These are phyloP conservation scores for Haliclystus octoradiatus DNA, from an alignment of 30 jellyfish, hydroid and myxozoan species.

Conservation along the genomic window DNA sequence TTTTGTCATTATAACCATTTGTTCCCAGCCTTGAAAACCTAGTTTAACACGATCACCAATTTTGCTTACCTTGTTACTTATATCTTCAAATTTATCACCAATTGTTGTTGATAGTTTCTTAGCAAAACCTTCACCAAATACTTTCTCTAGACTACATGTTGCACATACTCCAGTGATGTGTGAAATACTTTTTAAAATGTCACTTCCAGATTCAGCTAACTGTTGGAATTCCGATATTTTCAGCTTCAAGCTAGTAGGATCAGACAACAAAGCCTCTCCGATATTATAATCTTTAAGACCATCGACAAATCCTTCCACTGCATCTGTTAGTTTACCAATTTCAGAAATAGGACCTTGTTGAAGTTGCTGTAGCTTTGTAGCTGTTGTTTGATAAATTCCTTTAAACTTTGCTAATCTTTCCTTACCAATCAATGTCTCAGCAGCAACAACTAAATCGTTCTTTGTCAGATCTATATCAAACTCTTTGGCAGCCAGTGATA, in stretches of 20 bases:
- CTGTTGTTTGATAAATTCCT: constrained; percentile 4
- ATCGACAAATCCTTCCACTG: constrained; percentile 57
- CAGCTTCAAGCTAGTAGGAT: constrained; percentile 57
- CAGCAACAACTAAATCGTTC: constrained; percentile 38
- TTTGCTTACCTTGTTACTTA: constrained; percentile 18
- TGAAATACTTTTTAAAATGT: constrained; percentile 22
- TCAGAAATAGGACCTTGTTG: constrained; percentile 68
- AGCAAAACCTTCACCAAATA: constrained; percentile 61
- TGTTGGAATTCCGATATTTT: constrained; percentile 77
- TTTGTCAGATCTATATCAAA: constrained; percentile 27
- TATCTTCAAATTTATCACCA: constrained; percentile 27
- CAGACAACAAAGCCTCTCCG: constrained; percentile 50
- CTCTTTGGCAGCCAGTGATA: constrained; percentile 35
- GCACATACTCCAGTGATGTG: constrained; percentile 65
- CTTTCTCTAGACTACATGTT: constrained; percentile 27
- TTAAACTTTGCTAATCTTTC: constrained; percentile 28
- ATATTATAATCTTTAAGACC: constrained; percentile 57
- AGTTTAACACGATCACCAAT: constrained; percentile 38
- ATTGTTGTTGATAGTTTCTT: constrained; percentile 31
- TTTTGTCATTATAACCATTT: constrained; percentile 29
- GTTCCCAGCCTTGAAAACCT: constrained; percentile 61
- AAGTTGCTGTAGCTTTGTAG: constrained; percentile 17
- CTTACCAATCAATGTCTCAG: constrained; percentile 34
- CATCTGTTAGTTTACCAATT: constrained; percentile 82
- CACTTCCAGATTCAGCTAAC: constrained; percentile 57